Percentiles rank a stretch among this genome's conserved stretches.
phyloP scores from a whole-genome alignment of 2,888 invertebrate genomes.

The Hypena proboscidalis region DNA sequence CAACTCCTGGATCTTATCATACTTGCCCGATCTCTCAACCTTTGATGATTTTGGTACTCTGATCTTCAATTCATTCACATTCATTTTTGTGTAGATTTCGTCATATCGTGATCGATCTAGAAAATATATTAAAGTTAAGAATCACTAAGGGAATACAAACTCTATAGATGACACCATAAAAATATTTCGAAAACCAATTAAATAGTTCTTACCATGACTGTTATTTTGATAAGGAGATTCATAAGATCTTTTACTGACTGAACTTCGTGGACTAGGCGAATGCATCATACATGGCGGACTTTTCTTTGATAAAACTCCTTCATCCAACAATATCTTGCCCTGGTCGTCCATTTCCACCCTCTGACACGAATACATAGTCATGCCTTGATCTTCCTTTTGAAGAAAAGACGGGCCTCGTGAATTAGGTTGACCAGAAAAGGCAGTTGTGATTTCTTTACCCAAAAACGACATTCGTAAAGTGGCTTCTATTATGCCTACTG shows the following conservation, averaged over 20 bases:
- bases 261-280: conserved; percentile 37
- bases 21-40: conserved; percentile 68
- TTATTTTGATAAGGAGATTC: conserved; percentile 34
- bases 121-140: conserved; percentile 17
- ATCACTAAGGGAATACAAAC: not conserved
- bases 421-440: conserved; percentile 66
- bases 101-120: conserved; percentile 67
- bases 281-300: conserved; percentile 32
- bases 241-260: conserved; percentile 49
- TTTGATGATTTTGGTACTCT: conserved; percentile 74
- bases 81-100: conserved; percentile 79
- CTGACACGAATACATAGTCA: conserved; percentile 77
- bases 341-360: conserved; percentile 79
- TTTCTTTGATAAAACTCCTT: conserved; percentile 63
- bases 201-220: conserved; percentile 43
- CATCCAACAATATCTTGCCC: conserved; percentile 75
- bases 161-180: not conserved
- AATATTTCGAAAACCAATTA: not conserved
- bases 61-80: conserved; percentile 75
- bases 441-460: conserved; percentile 79
- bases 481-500: conserved; percentile 75
- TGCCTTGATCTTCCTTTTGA: conserved; percentile 72
- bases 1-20: conserved; percentile 72
- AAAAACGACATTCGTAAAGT: conserved; percentile 76
- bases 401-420: conserved; percentile 62